Evolutionary conservation across 2,113 vertebrate species (phyloP), one percentile per base, ranked within the genome.

Genomic region (Aleadryas rufinucha): DNA sequence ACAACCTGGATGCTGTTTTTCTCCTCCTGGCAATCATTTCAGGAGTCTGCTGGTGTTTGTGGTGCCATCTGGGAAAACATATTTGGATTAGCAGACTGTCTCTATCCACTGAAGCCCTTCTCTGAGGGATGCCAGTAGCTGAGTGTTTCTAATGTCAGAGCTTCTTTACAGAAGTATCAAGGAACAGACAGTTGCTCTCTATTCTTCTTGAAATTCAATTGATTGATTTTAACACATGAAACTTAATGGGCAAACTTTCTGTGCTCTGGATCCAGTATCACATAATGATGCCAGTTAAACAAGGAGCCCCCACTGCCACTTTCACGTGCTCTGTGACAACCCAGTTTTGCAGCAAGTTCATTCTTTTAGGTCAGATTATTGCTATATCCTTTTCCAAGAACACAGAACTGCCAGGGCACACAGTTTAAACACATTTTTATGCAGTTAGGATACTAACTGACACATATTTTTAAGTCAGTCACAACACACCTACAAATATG

Each of bases 51-150:
- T 64, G n/a, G n/a, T 80, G 80, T 89, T 78, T 85, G 71, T 75
- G 76, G 44, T 86, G 84, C 87, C 94, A 93, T 82, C 85, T 80
- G 79, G 83, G 82, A 93, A 90, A 94, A 82, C 70, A 83, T 47
- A 76, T 60, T 76, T 10, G 23, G 59, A 92, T 72, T 47, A 80
- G 66, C 89, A 92, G 83, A 60, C 66, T 79, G 86, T 27, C 35
- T 79, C 45, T 23, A 37, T 65, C 57, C 59, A 77, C 63, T 45
- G 31, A 54, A 76, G 53, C 60, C 53, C 60, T 35, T 39, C 75
- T 47, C 65, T 90, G 57, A 11, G 27, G 49, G 37, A 88, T 61
- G 37, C 37, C 79, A 61, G 83, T 1, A 89, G 49, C 23, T 56
- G 41, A 9, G 11, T 15, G 61, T 37, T 68, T 80, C 49, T 49